phyloP scores from a whole-genome alignment of 2,888 invertebrate species.

The Acanthacorydalis orientalis region DNA sequence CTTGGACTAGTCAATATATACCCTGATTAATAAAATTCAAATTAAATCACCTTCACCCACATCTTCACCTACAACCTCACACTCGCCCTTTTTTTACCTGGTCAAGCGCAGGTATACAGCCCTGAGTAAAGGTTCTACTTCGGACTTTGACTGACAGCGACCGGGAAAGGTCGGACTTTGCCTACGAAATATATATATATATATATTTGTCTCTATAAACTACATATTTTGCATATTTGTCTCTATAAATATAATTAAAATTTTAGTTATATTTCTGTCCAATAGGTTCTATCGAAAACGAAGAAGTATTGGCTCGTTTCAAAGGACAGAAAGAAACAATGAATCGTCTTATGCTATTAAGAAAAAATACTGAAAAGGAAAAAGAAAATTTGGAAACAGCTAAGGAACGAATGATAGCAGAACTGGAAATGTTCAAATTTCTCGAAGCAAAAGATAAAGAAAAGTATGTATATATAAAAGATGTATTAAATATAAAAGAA shows the following conservation, averaged over 20 bases:
- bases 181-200: no score
- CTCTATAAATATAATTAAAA: not conserved
- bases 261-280: constrained; percentile 2
- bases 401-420: constrained; percentile 44
- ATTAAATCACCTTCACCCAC: no score
- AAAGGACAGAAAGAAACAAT: constrained; percentile 56
- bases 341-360: constrained; percentile 48
- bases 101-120: no score
- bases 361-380: constrained; percentile 54
- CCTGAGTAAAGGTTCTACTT: no score
- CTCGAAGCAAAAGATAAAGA: constrained; percentile 66
- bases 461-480: constrained; percentile 36
- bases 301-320: constrained; percentile 59
- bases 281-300: constrained; percentile 52
- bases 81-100: no score
- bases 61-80: no score
- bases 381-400: constrained; percentile 50
- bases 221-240: no score
- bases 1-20: no score
- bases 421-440: constrained; percentile 62
- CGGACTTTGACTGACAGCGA: no score
- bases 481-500: not conserved
- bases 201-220: no score
- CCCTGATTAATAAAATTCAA: no score
- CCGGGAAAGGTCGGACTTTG: no score